phyloP scores from a whole-genome alignment of 2,888 invertebrate genomes.

The Metopia argyrocephala region DNA sequence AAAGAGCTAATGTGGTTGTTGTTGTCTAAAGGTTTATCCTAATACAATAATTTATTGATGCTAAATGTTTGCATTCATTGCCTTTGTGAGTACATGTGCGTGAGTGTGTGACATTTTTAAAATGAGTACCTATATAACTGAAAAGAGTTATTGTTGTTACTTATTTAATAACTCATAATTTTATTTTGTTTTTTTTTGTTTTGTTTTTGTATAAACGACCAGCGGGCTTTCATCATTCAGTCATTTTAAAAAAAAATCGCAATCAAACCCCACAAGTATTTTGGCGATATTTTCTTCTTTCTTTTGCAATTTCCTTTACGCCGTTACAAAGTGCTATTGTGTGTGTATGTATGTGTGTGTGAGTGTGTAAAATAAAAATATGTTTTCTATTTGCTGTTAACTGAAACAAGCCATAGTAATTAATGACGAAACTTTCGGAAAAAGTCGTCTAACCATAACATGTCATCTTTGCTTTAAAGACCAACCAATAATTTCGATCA shows the following conservation, averaged over 20 bases:
- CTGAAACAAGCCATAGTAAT: too few species aligned
- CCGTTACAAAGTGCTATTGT: constrained; percentile 19
- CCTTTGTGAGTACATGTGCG: background rate
- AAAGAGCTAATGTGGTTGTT: background rate
- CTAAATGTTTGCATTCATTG: constrained; percentile 24
- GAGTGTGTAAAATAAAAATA: constrained; percentile 33
- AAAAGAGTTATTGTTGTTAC: background rate
- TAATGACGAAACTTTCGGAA: constrained; percentile 53
- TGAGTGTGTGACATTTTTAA: background rate
- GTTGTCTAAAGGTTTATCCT: constrained; percentile 1
- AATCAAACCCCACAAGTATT: constrained; percentile 8
- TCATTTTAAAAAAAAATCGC: too few species aligned
- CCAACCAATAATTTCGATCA: too few species aligned
- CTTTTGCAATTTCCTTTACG: constrained; percentile 46
- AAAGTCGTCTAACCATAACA: constrained; percentile 42
- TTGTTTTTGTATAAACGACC: constrained; percentile 15
- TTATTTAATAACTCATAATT: too few species aligned
- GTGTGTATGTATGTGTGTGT: background rate
- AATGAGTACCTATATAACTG: constrained; percentile 1
- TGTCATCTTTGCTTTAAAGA: constrained; percentile 8
- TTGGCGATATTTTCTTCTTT: constrained; percentile 5
- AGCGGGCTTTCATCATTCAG: constrained; percentile 56
- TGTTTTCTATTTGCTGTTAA: too few species aligned
- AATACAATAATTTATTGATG: constrained; percentile 39
- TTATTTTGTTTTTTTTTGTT: too few species aligned